A percentile compares a stretch with the other conserved stretches of the same genome.
Evolutionary conservation across 2,888 invertebrate genomes (phyloP).

Genomic region (Pilophorus perplexus): DNA sequence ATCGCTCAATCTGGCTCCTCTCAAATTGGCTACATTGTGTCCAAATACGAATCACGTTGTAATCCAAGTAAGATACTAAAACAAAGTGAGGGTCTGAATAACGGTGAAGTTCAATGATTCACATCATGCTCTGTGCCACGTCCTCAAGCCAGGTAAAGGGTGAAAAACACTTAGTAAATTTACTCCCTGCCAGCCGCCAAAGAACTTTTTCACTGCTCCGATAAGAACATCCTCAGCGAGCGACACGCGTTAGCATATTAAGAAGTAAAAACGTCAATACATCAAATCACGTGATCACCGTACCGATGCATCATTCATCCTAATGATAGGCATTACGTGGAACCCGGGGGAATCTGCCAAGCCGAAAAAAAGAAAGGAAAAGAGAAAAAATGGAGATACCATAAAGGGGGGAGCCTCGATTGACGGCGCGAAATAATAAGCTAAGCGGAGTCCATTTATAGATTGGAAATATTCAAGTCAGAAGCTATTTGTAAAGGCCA

Average conservation of each 20-base stretch:
- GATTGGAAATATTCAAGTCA: conserved; percentile 28
- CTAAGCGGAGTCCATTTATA: conserved; percentile 20
- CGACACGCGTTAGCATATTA: not conserved
- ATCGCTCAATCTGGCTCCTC: too few species aligned
- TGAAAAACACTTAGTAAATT: too few species aligned
- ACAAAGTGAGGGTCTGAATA: too few species aligned
- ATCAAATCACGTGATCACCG: not conserved
- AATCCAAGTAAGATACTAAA: too few species aligned
- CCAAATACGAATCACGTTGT: too few species aligned
- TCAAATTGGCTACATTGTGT: too few species aligned
- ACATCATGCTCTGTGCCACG: too few species aligned
- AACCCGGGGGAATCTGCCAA: conserved; percentile 9
- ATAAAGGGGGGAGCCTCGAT: not conserved
- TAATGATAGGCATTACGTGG: conserved; percentile 15
- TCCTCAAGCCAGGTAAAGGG: too few species aligned
- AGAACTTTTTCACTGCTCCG: too few species aligned
- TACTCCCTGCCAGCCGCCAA: too few species aligned
- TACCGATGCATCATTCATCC: not conserved
- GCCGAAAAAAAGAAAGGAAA: not conserved
- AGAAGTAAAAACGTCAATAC: not conserved
- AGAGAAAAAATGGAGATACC: not conserved
- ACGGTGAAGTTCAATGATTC: too few species aligned
- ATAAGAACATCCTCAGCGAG: too few species aligned
- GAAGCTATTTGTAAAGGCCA: conserved; percentile 38
- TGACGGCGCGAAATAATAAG: conserved; percentile 25